These are phyloP conservation scores for Monochamus alternatus DNA, from an alignment of 2,888 invertebrate genomes.

Conservation along the genomic window DNA sequence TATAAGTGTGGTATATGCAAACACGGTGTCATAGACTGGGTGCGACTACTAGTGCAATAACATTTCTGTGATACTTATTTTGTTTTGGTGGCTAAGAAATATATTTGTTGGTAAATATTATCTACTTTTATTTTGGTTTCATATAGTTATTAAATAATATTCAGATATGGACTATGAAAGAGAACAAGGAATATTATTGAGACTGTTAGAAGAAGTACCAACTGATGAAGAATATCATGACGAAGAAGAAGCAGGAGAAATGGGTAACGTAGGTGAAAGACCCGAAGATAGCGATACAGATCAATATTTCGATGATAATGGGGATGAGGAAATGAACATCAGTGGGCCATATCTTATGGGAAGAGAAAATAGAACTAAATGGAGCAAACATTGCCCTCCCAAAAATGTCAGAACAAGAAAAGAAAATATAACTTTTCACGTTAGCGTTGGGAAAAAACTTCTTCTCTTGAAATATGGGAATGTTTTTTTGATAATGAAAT, in stretches of 20 bases:
- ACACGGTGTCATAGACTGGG: neutral
- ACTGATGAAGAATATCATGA: conserved; percentile 2
- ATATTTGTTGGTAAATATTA: conserved; percentile 4
- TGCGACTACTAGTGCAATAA: neutral
- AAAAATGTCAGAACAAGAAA: conserved; percentile 1
- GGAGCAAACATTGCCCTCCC: conserved; percentile 1
- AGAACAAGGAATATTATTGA: neutral
- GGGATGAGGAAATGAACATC: neutral
- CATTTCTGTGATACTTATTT: neutral
- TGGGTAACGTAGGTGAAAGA: neutral
- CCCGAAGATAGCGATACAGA: neutral
- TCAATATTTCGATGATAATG: conserved; percentile 2
- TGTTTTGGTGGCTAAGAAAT: neutral
- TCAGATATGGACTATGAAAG: neutral
- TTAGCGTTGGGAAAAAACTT: neutral
- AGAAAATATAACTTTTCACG: neutral
- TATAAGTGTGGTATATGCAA: no score
- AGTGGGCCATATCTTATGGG: neutral
- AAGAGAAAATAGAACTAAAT: neutral
- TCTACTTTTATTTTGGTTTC: conserved; percentile 1
- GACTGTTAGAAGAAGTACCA: conserved; percentile 1
- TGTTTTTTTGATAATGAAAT: neutral
- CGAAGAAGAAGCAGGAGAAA: neutral
- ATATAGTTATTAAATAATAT: neutral
- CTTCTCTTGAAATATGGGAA: neutral